Evolutionary conservation across 2,113 vertebrate species (phyloP), one percentile per base, ranked within the genome.

Genomic region (Spea multiplicata): DNA sequence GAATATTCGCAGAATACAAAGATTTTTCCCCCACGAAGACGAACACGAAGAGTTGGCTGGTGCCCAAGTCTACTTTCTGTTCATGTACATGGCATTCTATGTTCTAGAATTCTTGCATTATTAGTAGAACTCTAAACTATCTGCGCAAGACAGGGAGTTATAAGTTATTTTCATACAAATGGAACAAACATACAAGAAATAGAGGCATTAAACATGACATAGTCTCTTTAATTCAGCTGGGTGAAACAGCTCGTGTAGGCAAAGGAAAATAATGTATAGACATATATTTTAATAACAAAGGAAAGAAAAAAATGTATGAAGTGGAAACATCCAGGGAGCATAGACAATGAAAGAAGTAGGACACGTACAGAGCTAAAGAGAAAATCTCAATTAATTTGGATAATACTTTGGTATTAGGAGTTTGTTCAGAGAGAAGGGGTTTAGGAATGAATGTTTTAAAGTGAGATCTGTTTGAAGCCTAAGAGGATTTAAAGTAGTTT

Each of bases 341-440:
- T n/a, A 80, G 71, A 80, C 77, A 80, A 80, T 80, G 64, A 80
- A 80, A 73, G 50, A 80, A 80, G 77, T 67, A 80, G 77, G 77
- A 73, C 77, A 80, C 52, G 77, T 62, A 50, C 62, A 17, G 62
- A 59, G 77, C 77, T 80, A 73, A 73, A 52, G 64, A 80, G 77
- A 80, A 80, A 80, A 80, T 73, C 77, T 80, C 71, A 80, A 80
- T 80, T 80, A 80, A 80, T 80, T 73, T 80, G 70, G 77, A 80
- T 80, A 80, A 80, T 80, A 73, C 71, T 73, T 66, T 59, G 47
- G 77, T 49, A 80, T 80, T 80, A 80, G 77, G 52, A 67, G 44
- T 59, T 80, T 59, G 71, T 73, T 73, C 71, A 48, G 70, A 49
- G 71, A 73, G 44, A 59, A 73, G 71, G 71, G 64, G 62, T 49